Conservation (phyloP, 2,113 vertebrate genomes). For the Eclectus roratus region DNA sequence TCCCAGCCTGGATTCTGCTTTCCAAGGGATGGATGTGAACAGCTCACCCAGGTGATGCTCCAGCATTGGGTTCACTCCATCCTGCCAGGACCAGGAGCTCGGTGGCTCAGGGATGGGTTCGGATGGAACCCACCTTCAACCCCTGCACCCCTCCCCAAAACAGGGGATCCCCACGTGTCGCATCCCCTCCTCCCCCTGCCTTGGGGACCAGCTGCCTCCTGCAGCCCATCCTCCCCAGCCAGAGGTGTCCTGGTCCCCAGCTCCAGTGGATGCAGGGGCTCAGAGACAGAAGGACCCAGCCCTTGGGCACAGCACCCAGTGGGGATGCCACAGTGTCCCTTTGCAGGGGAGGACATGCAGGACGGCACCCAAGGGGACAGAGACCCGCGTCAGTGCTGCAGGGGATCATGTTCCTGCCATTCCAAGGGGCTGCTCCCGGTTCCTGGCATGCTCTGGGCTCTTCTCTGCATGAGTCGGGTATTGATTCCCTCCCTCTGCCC, state of each 20-base stretch:
- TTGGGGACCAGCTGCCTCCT: not conserved
- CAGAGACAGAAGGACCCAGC: not conserved
- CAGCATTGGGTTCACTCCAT: fast-evolving
- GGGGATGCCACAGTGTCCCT: not conserved
- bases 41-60: fast-evolving
- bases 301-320: not conserved
- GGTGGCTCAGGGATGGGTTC: not conserved
- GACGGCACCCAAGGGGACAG: not conserved
- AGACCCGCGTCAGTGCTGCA: fast-evolving
- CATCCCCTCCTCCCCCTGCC: not conserved
- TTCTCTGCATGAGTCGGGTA: not conserved
- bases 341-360: not conserved
- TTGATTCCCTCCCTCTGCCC: not conserved
- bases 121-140: not conserved
- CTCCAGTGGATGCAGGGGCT: fast-evolving
- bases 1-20: not conserved
- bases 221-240: not conserved
- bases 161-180: fast-evolving
- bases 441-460: not conserved
- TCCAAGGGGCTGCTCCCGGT: not conserved
- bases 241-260: fast-evolving
- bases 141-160: not conserved
- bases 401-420: fast-evolving
- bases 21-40: not conserved
- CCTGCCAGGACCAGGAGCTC: not conserved